Base-by-base conservation (phyloP, 2,113 vertebrate species). In the Mirounga angustirostris region DNA sequence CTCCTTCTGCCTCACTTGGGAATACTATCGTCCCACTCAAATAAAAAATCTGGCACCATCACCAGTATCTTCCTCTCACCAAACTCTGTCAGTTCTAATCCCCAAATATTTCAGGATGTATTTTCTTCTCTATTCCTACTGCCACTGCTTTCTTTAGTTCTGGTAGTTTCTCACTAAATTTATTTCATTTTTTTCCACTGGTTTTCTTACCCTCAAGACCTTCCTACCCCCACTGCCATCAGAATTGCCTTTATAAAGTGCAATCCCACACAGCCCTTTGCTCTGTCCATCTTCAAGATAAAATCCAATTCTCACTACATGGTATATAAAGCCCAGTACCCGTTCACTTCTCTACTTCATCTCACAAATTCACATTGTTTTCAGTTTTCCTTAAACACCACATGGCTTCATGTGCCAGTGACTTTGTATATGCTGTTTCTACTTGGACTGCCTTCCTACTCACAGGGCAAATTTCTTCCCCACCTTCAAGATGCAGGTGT, bases 121-220 rank as follows among this genome's bases (percentile, higher is more conserved):
- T 46, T 30, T 89, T 61, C 81, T 73, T 83, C 61, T 30, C 59
- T 76, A 56, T 46, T 87, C 46, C 59, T 81, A 78, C 43, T 50
- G 13, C 52, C 67, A 67, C 22, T 46, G 22, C 19, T 10, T 54
- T 79, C 19, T 10, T 54, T 79, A 81, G n/a, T 87, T 92, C 67
- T 84, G 56, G 12, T 26, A 59, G 30, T 61, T 54, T 95, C 46
- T 86, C 56, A 63, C 52, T 36, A 28, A 18, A 58, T 28, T 89
- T 74, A 89, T n/a, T 30, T 46, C 33, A 58, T 10, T 69, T 30
- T 59, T 81, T 67, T 24, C 7, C 58, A 43, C 10, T 83, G 33
- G 43, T 86, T 82, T 96, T 92, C 71, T 92, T 78, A 63, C 22
- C 78, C 52, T 91, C n/a, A 85, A 80, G 54, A 54, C 69, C 30